Evolutionary conservation across 2,888 invertebrate species (phyloP).

Genomic region (Drosophila subsilvestris): DNA sequence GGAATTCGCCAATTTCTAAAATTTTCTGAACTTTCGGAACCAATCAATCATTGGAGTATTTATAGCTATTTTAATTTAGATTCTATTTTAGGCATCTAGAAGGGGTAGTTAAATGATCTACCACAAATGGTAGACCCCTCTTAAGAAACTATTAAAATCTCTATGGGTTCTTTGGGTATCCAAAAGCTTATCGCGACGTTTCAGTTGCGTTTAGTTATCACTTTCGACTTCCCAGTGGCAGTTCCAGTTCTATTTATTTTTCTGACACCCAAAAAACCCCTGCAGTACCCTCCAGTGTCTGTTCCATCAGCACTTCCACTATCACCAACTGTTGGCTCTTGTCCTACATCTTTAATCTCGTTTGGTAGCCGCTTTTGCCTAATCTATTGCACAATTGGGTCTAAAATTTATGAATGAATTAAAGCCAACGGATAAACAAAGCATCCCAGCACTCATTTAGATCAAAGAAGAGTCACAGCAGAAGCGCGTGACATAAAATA

Average conservation of each 20-base stretch:
- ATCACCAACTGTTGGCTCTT: not conserved
- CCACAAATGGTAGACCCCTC: too few relatives aligned
- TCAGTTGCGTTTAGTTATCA: too few relatives aligned
- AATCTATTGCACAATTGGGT: conserved; percentile 60
- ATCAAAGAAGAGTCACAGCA: not conserved
- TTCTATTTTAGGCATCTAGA: too few relatives aligned
- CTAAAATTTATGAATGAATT: conserved; percentile 71
- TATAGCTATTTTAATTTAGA: too few relatives aligned
- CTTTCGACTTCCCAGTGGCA: not conserved
- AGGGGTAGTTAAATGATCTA: too few relatives aligned
- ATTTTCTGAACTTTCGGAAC: too few relatives aligned
- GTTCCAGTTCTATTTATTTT: too few relatives aligned
- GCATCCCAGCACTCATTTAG: not conserved
- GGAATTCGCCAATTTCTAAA: not conserved
- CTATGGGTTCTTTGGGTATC: too few relatives aligned
- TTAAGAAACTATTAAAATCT: too few relatives aligned
- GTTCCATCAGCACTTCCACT: not conserved
- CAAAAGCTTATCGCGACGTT: not conserved
- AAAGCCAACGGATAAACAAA: conserved; percentile 33
- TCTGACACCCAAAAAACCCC: too few relatives aligned
- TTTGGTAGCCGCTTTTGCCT: not conserved
- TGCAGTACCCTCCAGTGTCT: not conserved
- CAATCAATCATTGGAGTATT: too few relatives aligned
- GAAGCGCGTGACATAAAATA: not conserved
- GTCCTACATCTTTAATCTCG: not conserved